Percentiles rank a stretch among this genome's conserved stretches.
Conservation (phyloP, 2,113 vertebrate species). For the Neoarius graeffei region DNA sequence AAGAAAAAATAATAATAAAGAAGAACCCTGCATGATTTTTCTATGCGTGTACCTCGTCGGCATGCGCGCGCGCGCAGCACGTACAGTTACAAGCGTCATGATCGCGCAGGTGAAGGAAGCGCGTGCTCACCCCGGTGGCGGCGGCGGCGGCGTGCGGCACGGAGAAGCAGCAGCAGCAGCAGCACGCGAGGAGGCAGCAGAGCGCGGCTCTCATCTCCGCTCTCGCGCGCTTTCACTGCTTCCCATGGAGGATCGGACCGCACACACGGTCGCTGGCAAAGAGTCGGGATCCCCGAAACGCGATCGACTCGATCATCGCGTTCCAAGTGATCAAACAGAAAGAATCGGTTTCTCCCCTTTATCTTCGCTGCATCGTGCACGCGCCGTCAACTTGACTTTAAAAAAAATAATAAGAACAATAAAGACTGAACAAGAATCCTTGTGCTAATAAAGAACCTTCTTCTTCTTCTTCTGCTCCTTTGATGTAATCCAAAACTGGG, state of each 20-base stretch:
- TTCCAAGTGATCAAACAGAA: background rate
- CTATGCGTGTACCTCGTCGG: background rate
- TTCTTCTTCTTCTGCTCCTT: background rate
- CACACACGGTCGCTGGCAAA: conserved; percentile 6
- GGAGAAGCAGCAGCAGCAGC: conserved; percentile 64
- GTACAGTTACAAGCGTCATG: background rate
- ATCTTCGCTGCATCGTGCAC: conserved; percentile 6
- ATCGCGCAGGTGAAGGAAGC: background rate
- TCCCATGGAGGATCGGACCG: conserved; percentile 55
- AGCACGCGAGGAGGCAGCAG: conserved; percentile 67
- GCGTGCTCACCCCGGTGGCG: conserved; percentile 64
- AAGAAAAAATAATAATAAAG: too few relatives aligned
- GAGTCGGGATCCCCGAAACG: conserved; percentile 8
- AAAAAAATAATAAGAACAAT: background rate
- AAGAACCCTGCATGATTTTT: background rate
- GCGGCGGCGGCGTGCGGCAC: conserved; percentile 54
- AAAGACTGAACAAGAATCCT: background rate
- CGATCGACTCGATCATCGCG: conserved; percentile 20
- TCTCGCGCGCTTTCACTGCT: conserved; percentile 48
- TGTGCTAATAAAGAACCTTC: background rate
- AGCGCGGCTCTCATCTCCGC: conserved; percentile 74
- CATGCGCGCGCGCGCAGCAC: background rate
- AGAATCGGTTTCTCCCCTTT: background rate
- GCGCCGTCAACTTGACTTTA: background rate
- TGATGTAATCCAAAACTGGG: background rate